Percentiles rank a stretch among this genome's conserved stretches.
These are phyloP conservation scores for Trichopoda pennipes DNA, from an alignment of 2,888 invertebrate species.

Conservation along the genomic window DNA sequence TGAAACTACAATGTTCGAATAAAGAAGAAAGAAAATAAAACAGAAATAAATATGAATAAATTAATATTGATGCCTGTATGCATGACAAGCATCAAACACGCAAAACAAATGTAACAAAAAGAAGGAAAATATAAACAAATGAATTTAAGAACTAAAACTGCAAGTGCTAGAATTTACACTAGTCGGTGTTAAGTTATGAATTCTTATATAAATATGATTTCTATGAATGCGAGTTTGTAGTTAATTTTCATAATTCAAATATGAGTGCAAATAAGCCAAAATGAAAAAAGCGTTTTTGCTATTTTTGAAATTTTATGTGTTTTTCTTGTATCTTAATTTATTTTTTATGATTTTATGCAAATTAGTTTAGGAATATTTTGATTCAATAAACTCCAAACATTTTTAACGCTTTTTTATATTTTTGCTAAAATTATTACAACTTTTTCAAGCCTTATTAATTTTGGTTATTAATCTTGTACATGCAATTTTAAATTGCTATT, in stretches of 20 bases:
- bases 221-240: neutral
- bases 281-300: constrained; percentile 1
- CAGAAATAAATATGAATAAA: constrained; percentile 58
- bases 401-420: too few relatives aligned
- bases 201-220: constrained; percentile 26
- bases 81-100: constrained; percentile 57
- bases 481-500: too few relatives aligned
- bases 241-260: constrained; percentile 13
- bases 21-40: constrained; percentile 13
- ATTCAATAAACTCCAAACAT: too few relatives aligned
- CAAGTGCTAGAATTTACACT: constrained; percentile 62
- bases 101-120: constrained; percentile 41
- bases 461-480: too few relatives aligned
- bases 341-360: constrained; percentile 40
- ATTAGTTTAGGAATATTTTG: constrained; percentile 7
- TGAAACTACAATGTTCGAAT: constrained; percentile 60
- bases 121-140: neutral
- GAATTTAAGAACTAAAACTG: constrained; percentile 41
- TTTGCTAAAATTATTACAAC: too few relatives aligned
- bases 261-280: neutral
- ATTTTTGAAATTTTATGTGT: constrained; percentile 12
- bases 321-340: constrained; percentile 35
- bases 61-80: constrained; percentile 62
- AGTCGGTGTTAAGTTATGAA: constrained; percentile 51
- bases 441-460: too few relatives aligned